A percentile compares a stretch with the other conserved stretches of the same genome.
Evolutionary conservation across 2,888 invertebrate species (phyloP).

Genomic region (Sepioteuthis lessoniana): DNA sequence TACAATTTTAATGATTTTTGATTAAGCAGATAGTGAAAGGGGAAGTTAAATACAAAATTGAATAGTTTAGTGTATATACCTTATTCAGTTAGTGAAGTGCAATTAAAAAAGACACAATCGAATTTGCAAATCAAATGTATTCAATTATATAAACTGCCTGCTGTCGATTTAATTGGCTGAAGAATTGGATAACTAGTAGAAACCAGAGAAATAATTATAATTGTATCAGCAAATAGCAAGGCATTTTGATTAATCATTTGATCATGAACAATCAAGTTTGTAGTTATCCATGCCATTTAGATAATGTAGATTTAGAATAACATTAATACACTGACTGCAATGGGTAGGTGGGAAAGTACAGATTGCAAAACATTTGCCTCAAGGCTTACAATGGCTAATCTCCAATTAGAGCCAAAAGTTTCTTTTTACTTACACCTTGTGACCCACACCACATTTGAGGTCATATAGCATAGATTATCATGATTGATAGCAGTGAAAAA

Average conservation of each 20-base stretch:
- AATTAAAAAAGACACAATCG: background rate
- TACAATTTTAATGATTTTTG: too few relatives aligned
- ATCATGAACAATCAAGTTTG: background rate
- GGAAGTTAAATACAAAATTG: too few relatives aligned
- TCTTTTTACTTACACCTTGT: background rate
- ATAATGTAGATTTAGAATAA: background rate
- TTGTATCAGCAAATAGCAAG: background rate
- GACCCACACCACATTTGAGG: background rate
- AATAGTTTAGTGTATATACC: background rate
- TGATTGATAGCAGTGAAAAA: background rate
- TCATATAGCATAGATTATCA: background rate
- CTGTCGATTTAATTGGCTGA: background rate
- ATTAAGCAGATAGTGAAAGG: too few relatives aligned
- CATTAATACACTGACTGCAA: background rate
- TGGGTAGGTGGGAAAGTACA: too few relatives aligned
- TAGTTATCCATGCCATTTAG: background rate
- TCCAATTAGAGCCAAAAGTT: background rate
- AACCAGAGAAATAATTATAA: background rate
- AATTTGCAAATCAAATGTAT: background rate
- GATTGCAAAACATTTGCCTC: background rate
- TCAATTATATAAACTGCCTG: background rate
- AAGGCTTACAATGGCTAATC: background rate
- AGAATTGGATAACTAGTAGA: background rate
- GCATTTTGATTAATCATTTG: constrained; percentile 23
- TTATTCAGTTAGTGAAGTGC: background rate